Percentiles rank a stretch among this genome's conserved stretches.
phyloP scores from a whole-genome alignment of 2,797 vertebrate species.

The Holocentrus rufus region DNA sequence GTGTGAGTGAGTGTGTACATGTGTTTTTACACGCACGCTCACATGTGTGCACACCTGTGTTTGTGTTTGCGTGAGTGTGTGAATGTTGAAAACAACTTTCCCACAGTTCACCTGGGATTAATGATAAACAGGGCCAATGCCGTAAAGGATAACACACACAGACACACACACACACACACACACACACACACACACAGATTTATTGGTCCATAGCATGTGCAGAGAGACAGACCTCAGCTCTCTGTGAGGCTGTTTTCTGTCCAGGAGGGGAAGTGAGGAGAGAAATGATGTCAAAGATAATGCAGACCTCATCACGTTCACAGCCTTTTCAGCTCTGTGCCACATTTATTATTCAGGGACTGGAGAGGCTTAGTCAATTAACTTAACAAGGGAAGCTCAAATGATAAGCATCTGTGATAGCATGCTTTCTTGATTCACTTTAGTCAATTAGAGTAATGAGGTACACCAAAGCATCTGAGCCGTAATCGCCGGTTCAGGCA shows the following conservation, averaged over 20 bases:
- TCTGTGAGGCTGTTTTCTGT: neutral
- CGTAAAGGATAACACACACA: conserved; percentile 28
- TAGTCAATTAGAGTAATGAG: neutral
- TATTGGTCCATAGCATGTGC: conserved; percentile 3
- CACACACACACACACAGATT: too few species aligned
- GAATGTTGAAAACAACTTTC: conserved; percentile 33
- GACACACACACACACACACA: conserved; percentile 10
- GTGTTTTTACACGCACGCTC: too few species aligned
- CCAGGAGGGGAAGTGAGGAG: conserved; percentile 5
- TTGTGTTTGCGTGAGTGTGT: neutral
- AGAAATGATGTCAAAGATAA: neutral
- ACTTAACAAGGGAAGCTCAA: neutral
- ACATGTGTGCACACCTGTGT: neutral
- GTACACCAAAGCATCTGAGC: too few species aligned
- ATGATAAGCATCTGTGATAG: neutral
- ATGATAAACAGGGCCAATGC: conserved; percentile 23
- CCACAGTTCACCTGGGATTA: conserved; percentile 25
- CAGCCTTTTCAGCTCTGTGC: neutral
- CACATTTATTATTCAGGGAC: neutral
- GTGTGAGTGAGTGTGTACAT: neutral
- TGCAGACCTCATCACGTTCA: neutral
- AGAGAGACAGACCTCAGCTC: neutral
- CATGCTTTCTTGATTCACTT: neutral
- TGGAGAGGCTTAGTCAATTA: neutral
- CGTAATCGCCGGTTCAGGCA: too few species aligned